A percentile compares a stretch with the other conserved stretches of the same genome.
phyloP scores from a whole-genome alignment of 2,113 vertebrate genomes.

The Mustelus asterias region DNA sequence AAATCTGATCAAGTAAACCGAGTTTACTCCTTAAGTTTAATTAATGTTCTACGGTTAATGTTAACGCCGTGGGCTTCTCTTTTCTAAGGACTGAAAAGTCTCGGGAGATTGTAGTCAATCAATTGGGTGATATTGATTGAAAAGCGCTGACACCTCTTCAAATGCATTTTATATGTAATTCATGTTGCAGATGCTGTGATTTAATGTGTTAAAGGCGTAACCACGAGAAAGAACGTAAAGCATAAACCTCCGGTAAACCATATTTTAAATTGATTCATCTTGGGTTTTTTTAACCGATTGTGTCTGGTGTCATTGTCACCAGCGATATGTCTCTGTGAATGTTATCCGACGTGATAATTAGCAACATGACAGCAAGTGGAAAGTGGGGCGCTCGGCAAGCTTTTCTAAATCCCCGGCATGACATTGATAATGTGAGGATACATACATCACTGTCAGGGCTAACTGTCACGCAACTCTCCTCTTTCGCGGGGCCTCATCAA shows the following conservation, averaged over 20 bases:
- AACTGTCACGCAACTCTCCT: constrained; percentile 48
- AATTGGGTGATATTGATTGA: background rate
- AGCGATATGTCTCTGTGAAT: constrained; percentile 45
- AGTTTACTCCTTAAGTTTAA: constrained; percentile 3
- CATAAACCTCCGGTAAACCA: background rate
- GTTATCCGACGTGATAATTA: constrained; percentile 52
- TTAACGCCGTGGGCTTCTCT: background rate
- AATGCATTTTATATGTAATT: constrained; percentile 22
- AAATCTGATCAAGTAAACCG: constrained; percentile 21
- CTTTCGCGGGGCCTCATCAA: constrained; percentile 60
- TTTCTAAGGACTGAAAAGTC: background rate
- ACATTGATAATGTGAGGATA: constrained; percentile 51
- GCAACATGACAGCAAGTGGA: constrained; percentile 46
- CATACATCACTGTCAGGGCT: constrained; percentile 53
- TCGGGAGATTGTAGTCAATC: constrained; percentile 16
- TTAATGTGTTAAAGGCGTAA: background rate
- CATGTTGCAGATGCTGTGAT: background rate
- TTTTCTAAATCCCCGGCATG: constrained; percentile 51
- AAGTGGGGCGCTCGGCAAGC: constrained; percentile 49
- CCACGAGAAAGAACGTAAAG: background rate
- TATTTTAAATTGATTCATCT: constrained; percentile 29
- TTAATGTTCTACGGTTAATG: background rate
- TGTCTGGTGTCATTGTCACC: constrained; percentile 32
- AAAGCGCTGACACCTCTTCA: background rate
- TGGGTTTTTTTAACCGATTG: constrained; percentile 4